Conservation (phyloP, 2,888 invertebrate species). For the Lochmaea capreae region DNA sequence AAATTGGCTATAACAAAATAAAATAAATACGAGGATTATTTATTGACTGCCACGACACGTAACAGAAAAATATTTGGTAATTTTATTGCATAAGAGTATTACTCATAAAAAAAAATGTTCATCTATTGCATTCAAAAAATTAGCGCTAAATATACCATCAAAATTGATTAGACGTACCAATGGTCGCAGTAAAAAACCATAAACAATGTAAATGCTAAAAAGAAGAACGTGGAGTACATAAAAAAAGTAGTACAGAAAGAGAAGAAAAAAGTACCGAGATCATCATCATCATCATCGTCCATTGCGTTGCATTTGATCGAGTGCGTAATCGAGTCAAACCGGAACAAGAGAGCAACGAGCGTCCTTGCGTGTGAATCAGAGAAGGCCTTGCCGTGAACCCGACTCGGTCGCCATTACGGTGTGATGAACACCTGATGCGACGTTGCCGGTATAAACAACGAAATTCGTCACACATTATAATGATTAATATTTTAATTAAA, state of each 20-base stretch:
- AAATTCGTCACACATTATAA: neutral
- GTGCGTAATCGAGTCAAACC: conserved; percentile 51
- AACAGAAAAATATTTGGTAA: too few relatives aligned
- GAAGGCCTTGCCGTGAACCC: conserved; percentile 59
- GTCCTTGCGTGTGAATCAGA: conserved; percentile 63
- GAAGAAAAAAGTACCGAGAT: neutral
- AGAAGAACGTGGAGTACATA: neutral
- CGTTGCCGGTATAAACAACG: conserved; percentile 32
- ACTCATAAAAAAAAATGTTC: too few relatives aligned
- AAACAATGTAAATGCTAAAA: neutral
- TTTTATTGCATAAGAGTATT: too few relatives aligned
- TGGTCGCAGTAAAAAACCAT: neutral
- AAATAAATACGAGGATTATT: too few relatives aligned
- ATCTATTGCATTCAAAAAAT: neutral
- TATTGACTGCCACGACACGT: too few relatives aligned
- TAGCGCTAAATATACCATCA: neutral
- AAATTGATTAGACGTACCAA: neutral
- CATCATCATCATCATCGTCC: neutral
- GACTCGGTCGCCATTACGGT: conserved; percentile 35
- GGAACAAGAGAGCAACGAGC: conserved; percentile 61
- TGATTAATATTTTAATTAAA: neutral
- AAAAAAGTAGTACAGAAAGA: conserved; percentile 8
- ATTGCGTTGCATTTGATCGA: conserved; percentile 10
- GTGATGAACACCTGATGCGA: conserved; percentile 38
- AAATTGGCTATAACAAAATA: too few relatives aligned